Evolutionary conservation across 2,888 invertebrate species (phyloP).

Genomic region (Ormyrus labotus): DNA sequence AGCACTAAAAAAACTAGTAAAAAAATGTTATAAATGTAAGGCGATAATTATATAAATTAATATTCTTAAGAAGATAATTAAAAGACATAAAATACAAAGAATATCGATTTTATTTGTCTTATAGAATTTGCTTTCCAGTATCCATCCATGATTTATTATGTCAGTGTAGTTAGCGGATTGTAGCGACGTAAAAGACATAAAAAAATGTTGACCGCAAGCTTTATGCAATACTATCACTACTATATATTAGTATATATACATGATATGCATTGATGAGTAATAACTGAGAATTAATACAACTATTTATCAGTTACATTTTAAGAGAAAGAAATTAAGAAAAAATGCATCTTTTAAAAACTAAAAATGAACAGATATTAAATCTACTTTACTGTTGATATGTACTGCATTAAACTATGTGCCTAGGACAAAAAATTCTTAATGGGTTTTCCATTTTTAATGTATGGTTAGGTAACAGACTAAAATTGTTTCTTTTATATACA

Average conservation of each 20-base stretch:
- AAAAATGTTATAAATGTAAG: constrained; percentile 11
- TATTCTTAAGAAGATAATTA: not conserved
- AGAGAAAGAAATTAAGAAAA: too few relatives aligned
- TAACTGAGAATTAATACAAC: not conserved
- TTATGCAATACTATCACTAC: constrained; percentile 27
- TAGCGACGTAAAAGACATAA: not conserved
- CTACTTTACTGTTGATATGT: too few relatives aligned
- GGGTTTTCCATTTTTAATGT: constrained; percentile 9
- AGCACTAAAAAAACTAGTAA: constrained; percentile 10
- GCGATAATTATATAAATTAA: constrained; percentile 30
- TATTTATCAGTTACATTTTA: too few relatives aligned
- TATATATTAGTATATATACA: not conserved
- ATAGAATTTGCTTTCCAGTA: constrained; percentile 10
- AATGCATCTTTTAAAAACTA: too few relatives aligned
- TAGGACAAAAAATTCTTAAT: not conserved
- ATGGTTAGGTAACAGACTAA: not conserved
- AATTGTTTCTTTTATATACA: not conserved
- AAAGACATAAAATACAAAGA: constrained; percentile 5
- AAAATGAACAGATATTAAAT: too few relatives aligned
- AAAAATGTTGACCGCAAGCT: constrained; percentile 28
- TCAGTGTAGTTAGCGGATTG: not conserved
- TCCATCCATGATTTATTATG: not conserved
- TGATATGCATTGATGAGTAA: constrained; percentile 15
- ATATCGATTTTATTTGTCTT: constrained; percentile 16
- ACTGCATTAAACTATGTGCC: not conserved